These are phyloP conservation scores for Ochropacha duplaris DNA, from an alignment of 2,888 invertebrate species.

Conservation along the genomic window DNA sequence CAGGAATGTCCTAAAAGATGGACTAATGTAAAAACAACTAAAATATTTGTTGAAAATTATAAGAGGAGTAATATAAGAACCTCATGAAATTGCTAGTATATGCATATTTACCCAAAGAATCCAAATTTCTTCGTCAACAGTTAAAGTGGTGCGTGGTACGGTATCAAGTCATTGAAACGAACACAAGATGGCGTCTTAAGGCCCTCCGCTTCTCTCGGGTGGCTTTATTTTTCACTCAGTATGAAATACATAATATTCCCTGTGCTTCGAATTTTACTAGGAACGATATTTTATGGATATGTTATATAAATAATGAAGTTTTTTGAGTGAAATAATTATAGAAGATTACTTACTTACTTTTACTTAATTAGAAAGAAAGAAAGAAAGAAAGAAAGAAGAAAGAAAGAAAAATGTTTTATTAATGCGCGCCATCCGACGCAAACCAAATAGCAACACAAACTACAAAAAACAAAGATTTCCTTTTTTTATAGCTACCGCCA, in stretches of 20 bases:
- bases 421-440: too few species aligned
- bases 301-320: conserved; percentile 1
- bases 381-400: too few species aligned
- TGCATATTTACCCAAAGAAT: conserved; percentile 26
- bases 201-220: conserved; percentile 18
- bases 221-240: conserved; percentile 57
- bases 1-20: too few species aligned
- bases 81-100: not conserved
- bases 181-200: conserved; percentile 52
- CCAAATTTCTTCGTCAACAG: conserved; percentile 39
- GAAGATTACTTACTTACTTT: too few species aligned
- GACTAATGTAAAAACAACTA: too few species aligned
- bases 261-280: conserved; percentile 32
- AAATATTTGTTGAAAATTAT: too few species aligned
- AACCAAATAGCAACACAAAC: too few species aligned
- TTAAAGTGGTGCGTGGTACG: conserved; percentile 33
- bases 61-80: not conserved
- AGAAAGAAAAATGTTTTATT: too few species aligned
- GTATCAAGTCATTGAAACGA: conserved; percentile 40
- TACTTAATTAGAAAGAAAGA: too few species aligned
- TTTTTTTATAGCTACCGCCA: too few species aligned
- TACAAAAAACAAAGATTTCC: too few species aligned
- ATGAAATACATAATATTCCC: conserved; percentile 64
- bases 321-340: not conserved
- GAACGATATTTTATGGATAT: conserved; percentile 11